These are phyloP conservation scores for Calliopum simillimum DNA, from an alignment of 2,888 invertebrate genomes.

Conservation along the genomic window DNA sequence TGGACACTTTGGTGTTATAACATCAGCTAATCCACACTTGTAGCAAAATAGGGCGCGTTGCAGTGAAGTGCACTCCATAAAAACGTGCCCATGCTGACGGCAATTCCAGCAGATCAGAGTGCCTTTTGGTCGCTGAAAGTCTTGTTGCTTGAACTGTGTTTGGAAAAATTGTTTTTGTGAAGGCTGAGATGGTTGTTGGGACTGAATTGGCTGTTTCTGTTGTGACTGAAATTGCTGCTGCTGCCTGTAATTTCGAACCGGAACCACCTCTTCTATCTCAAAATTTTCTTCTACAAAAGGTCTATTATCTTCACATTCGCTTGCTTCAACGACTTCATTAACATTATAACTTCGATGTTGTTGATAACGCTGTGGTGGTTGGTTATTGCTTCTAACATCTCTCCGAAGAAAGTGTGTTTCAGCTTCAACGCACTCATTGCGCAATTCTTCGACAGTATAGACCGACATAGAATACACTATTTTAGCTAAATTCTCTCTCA, in stretches of 20 bases:
- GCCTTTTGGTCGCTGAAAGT: too few relatives aligned
- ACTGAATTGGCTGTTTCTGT: too few relatives aligned
- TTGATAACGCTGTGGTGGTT: too few relatives aligned
- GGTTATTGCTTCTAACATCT: too few relatives aligned
- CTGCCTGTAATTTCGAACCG: neutral
- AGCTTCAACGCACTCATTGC: slow-evolving; percentile 24
- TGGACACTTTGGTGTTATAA: slow-evolving; percentile 24
- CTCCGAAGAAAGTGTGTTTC: slow-evolving; percentile 23
- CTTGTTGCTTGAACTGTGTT: too few relatives aligned
- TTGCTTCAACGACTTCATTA: too few relatives aligned
- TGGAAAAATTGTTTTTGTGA: too few relatives aligned
- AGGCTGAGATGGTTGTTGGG: too few relatives aligned
- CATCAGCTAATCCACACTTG: neutral
- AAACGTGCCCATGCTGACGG: neutral
- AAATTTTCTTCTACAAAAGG: neutral
- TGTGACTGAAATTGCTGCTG: too few relatives aligned
- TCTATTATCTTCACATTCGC: neutral
- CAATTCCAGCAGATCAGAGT: slow-evolving; percentile 21
- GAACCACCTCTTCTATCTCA: neutral
- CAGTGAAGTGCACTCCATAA: neutral
- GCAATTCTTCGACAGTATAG: slow-evolving; percentile 25
- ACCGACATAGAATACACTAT: slow-evolving; percentile 22
- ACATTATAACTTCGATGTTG: too few relatives aligned
- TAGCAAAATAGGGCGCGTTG: neutral
- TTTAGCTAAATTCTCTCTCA: neutral